Evolutionary conservation across 2,113 vertebrate species (phyloP).

Genomic region (Zeus faber): DNA sequence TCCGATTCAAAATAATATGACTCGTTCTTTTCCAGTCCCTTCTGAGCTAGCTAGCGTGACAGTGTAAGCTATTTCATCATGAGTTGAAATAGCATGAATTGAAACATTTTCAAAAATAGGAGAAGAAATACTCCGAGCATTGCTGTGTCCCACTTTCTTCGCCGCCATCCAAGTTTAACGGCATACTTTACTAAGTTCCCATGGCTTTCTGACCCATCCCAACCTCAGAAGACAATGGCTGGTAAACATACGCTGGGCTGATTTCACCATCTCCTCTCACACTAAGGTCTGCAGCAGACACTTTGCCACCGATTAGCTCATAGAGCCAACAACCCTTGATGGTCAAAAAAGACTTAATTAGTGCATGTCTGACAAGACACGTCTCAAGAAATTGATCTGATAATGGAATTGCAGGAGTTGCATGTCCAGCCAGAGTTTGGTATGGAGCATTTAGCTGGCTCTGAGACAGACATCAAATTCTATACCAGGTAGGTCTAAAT

Average conservation of each 20-base stretch:
- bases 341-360: not conserved
- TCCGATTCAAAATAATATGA: no score
- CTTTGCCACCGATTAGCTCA: not conserved
- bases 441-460: not conserved
- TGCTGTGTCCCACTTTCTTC: no score
- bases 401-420: not conserved
- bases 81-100: no score
- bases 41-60: no score
- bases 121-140: no score
- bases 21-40: no score
- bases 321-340: not conserved
- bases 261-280: slow-evolving; percentile 4
- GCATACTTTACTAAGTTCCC: not conserved
- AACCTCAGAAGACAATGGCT: not conserved
- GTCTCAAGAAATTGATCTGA: not conserved
- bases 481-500: not conserved
- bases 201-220: not conserved
- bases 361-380: not conserved
- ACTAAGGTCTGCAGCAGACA: slow-evolving; percentile 4
- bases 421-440: slow-evolving; percentile 1
- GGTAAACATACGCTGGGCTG: not conserved
- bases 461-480: not conserved
- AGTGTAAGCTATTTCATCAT: no score
- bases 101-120: no score
- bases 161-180: not conserved